Evolutionary conservation across 2,797 vertebrate genomes (phyloP), one percentile per base, ranked within the genome.

Genomic region (Diglossa cyanea): DNA sequence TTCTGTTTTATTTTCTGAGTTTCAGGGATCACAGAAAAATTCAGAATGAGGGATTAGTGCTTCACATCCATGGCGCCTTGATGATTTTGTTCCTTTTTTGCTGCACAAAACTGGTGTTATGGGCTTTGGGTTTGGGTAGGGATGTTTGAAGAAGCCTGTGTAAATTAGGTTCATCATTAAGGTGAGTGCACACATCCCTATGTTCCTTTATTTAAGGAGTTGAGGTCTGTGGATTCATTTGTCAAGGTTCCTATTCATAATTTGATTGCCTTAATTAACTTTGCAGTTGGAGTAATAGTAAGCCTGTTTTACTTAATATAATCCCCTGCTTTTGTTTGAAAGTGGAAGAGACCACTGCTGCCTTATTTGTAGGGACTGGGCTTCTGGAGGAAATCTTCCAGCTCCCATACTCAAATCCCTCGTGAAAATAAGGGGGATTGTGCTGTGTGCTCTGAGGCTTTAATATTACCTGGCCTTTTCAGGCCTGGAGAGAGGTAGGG

Each of bases 91-190:
- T 67, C 14, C 2, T 3, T 50, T 82, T 39, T 61, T 57, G 51
- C 57, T 45, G 39, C 33, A 31, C 51, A 2, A 3, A 21, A 0
- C 42, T 18, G 50, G 13, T n/a, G 25, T 39, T 58, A 1, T 0
- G 3, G 57, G 39, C 23, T 86, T 67, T 45, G 28, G 25, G 2
- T 67, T 57, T 66, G 39, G 16, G 25, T 48, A 19, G 30, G 48
- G 37, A 10, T 48, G 17, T 73, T 47, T 47, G 8, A n/a, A 45
- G 57, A 35, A 55, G 28, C 26, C 40, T 63, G 8, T 35, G 4
- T 31, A 44, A 85, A n/a, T 44, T 35, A 26, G 28, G 14, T n/a
- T 45, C n/a, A 21, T 25, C 31, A 11, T 60, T 31, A 42, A 58
- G 35, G 30, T 50, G 61, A 67, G 18, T 8, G 24, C 20, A 8